Evolutionary conservation across 2,113 vertebrate genomes (phyloP), one percentile per base, ranked within the genome.

Genomic region (Ctenomys sociabilis): DNA sequence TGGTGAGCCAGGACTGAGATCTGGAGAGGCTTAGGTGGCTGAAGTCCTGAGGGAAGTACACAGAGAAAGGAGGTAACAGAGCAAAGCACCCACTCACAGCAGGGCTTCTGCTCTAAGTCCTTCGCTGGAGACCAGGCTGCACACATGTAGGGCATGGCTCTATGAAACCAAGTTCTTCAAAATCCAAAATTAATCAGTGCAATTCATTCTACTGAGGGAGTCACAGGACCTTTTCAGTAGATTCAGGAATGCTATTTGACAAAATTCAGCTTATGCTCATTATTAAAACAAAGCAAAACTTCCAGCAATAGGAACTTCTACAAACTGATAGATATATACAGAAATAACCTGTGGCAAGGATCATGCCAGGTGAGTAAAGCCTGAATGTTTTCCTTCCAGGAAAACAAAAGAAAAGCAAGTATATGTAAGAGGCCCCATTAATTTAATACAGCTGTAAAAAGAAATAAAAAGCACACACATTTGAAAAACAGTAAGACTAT

Each of bases 201-300:
- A 59, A 17, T 24, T 77, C 37, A 75, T 43, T 82, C 22, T 32
- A 19, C 49, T 43, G 32, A 68, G 35, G 40, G 54, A 92, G 72
- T 28, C 57, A 77, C 3, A 91, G 35, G 82, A 85, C n/a, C 57
- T 52, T 91, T 72, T 84, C 59, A 77, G 37, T 32, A 77, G 57
- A 83, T 63, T 28, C 61, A 66, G 66, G 82, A 95, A 91, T 72
- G 32, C 72, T 88, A 35, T 43, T 63, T 30, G n/a, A 72, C 26
- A 64, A 93, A 85, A 82, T 28, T 78, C 78, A 94, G 49, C 28
- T 57, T 2, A 3, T 11, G 35, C 30, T 49, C 17, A 72, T 73
- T 40, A 93, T 70, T 35, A 80, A 94, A 66, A 90, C n/a, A 64
- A 83, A 91, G 66, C 68, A 93, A 90, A 52, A 49, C 28, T 94